Percentiles rank a stretch among this genome's conserved stretches.
Conservation (phyloP, 2,113 vertebrate species). For the Jacana jacana region DNA sequence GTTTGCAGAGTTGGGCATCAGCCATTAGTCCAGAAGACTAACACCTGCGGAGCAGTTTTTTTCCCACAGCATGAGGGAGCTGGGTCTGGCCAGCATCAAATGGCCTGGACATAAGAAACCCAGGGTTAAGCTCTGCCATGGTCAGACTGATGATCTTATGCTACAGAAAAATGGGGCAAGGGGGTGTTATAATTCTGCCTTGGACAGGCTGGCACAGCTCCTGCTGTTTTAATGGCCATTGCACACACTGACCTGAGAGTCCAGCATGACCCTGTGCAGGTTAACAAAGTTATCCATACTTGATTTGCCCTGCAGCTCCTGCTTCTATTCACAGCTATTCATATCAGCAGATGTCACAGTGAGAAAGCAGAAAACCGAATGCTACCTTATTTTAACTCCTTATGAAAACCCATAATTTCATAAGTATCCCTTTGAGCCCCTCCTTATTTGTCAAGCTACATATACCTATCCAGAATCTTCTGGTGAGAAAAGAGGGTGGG, state of each 20-base stretch:
- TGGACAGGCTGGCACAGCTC: neutral
- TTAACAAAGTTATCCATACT: rapidly evolving
- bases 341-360: neutral
- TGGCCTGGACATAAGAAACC: neutral
- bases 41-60: neutral
- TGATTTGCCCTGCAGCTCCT: neutral
- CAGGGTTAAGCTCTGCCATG: neutral
- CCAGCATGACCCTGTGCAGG: neutral
- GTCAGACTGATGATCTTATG: neutral
- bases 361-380: neutral
- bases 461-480: neutral
- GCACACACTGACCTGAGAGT: neutral
- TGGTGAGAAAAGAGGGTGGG: neutral
- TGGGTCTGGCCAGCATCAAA: neutral
- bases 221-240: neutral
- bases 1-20: rapidly evolving
- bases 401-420: neutral
- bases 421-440: neutral
- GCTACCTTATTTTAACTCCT: neutral
- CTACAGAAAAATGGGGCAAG: neutral
- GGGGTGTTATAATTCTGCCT: neutral
- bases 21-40: neutral
- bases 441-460: neutral
- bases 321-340: neutral
- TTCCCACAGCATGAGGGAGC: neutral